phyloP scores from a whole-genome alignment of 2,797 vertebrate genomes.

The Peromyscus nudipes region DNA sequence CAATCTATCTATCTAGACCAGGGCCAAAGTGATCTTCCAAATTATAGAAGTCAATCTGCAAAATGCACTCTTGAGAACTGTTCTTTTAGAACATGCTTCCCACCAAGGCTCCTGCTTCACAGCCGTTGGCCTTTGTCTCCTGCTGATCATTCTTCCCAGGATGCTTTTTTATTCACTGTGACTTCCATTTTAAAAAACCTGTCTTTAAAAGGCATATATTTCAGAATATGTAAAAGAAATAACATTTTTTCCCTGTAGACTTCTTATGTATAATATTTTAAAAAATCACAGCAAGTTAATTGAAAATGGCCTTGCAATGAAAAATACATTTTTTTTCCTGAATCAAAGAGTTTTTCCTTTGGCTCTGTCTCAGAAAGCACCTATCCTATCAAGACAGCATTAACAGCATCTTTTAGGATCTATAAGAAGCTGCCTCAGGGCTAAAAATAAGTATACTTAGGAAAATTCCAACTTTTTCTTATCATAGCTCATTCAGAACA shows the following conservation, averaged over 20 bases:
- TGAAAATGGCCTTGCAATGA: neutral
- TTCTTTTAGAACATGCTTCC: neutral
- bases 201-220: neutral
- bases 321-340: neutral
- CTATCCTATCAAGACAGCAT: neutral
- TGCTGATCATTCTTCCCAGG: neutral
- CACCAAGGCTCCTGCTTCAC: neutral
- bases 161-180: neutral
- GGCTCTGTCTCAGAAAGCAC: neutral
- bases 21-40: neutral
- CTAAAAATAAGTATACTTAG: neutral
- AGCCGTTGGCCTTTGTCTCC: neutral
- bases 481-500: neutral
- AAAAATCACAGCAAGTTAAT: neutral
- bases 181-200: neutral
- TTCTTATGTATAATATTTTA: neutral
- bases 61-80: neutral
- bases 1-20: neutral
- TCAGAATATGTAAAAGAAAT: neutral
- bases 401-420: neutral
- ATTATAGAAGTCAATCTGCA: neutral
- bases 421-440: neutral
- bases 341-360: neutral
- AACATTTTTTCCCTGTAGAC: neutral
- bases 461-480: neutral